phyloP scores from a whole-genome alignment of 1,140 invertebrate genomes.

The Carcinoscorpius rotundicauda region DNA sequence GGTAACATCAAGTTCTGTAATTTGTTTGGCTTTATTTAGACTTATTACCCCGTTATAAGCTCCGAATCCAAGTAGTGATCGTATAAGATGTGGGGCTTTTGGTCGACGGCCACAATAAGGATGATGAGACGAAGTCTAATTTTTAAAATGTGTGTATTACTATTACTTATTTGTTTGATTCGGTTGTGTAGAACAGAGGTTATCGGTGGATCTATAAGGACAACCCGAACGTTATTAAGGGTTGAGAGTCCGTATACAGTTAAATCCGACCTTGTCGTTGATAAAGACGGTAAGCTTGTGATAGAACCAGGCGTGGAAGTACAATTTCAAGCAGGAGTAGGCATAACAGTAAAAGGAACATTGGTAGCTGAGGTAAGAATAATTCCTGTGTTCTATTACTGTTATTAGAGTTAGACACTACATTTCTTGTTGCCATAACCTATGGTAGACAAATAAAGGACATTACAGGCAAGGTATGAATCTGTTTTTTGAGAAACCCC shows the following conservation, averaged over 20 bases:
- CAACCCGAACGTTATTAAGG: not conserved
- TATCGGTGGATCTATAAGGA: not conserved
- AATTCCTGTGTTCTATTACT: slow-evolving; percentile 17
- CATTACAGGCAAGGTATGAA: not conserved
- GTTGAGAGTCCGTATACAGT: slow-evolving; percentile 50
- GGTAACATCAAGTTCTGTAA: too few species aligned
- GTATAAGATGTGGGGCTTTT: too few species aligned
- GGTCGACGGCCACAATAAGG: too few species aligned
- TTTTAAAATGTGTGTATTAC: too few species aligned
- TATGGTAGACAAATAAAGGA: not conserved
- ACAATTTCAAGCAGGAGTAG: slow-evolving; percentile 71
- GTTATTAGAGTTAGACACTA: not conserved
- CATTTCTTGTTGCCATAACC: not conserved
- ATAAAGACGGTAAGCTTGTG: slow-evolving; percentile 53
- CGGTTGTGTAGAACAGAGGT: too few species aligned
- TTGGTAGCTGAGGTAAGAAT: slow-evolving; percentile 66
- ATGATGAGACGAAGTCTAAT: too few species aligned
- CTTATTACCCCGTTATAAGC: too few species aligned
- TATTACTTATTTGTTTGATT: too few species aligned
- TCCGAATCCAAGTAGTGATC: too few species aligned
- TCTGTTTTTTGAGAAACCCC: not conserved
- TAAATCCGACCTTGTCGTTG: slow-evolving; percentile 61
- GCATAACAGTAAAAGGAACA: slow-evolving; percentile 72
- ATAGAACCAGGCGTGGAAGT: slow-evolving; percentile 76
- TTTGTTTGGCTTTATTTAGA: too few species aligned